Evolutionary conservation across 2,888 invertebrate genomes (phyloP).

Genomic region (Odontomyia ornata): DNA sequence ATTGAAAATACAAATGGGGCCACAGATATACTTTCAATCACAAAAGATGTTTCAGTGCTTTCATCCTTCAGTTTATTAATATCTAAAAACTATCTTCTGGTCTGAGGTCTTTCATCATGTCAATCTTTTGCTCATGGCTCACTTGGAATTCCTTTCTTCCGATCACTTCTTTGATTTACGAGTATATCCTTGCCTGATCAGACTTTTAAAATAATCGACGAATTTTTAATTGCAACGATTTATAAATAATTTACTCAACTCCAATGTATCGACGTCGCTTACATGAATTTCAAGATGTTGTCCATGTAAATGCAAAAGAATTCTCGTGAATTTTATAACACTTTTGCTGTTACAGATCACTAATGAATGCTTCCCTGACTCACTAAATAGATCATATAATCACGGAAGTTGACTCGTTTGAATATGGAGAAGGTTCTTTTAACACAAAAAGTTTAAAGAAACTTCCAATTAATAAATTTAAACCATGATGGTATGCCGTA

Average conservation of each 20-base stretch:
- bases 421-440: not conserved
- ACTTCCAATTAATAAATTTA: no score
- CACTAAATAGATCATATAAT: not conserved
- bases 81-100: no score
- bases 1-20: no score
- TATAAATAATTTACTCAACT: slow-evolving; percentile 29
- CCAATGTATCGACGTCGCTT: not conserved
- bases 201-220: slow-evolving; percentile 21
- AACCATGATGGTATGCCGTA: no score
- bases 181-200: not conserved
- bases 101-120: not conserved
- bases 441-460: not conserved
- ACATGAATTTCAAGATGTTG: not conserved
- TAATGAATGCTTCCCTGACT: not conserved
- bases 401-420: not conserved
- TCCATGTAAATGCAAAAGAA: not conserved
- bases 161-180: slow-evolving; percentile 17
- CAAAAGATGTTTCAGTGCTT: no score
- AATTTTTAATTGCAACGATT: slow-evolving; percentile 42
- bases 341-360: not conserved
- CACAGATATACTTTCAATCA: no score
- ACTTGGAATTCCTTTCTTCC: slow-evolving; percentile 10
- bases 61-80: no score
- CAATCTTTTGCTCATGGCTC: not conserved
- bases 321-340: not conserved